These are phyloP conservation scores for Pyrocephalus nanus DNA, from an alignment of 2,797 vertebrate species.

Conservation along the genomic window DNA sequence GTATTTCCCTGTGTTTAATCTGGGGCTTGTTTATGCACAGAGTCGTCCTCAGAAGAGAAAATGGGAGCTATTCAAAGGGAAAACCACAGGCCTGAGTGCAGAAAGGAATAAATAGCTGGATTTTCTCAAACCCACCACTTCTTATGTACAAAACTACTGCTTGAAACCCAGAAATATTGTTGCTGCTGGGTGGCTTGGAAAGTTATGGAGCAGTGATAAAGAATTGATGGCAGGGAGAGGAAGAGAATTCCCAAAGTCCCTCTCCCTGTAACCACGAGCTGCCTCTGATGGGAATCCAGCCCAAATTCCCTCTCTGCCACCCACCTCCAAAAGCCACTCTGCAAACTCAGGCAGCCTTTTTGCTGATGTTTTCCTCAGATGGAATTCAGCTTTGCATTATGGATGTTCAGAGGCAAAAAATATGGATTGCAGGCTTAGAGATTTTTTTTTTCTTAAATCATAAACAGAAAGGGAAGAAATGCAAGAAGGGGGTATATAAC, in stretches of 20 bases:
- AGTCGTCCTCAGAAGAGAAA: background rate
- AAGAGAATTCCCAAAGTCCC: background rate
- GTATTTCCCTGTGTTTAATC: background rate
- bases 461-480: conserved; percentile 64
- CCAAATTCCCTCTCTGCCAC: background rate
- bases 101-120: background rate
- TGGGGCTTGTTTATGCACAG: background rate
- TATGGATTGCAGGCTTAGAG: conserved; percentile 18
- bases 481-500: conserved; percentile 58
- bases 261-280: background rate
- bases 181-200: background rate
- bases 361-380: background rate
- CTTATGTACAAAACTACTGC: background rate
- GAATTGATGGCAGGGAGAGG: background rate
- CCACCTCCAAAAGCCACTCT: background rate
- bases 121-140: background rate
- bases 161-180: background rate
- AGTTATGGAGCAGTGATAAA: background rate
- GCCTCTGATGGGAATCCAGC: background rate
- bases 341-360: background rate
- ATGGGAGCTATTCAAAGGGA: background rate
- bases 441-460: conserved; percentile 29
- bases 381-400: background rate
- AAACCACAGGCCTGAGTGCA: background rate
- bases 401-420: background rate